These are phyloP conservation scores for Tricholauxania praeusta DNA, from an alignment of 2,888 invertebrate genomes.

Conservation along the genomic window DNA sequence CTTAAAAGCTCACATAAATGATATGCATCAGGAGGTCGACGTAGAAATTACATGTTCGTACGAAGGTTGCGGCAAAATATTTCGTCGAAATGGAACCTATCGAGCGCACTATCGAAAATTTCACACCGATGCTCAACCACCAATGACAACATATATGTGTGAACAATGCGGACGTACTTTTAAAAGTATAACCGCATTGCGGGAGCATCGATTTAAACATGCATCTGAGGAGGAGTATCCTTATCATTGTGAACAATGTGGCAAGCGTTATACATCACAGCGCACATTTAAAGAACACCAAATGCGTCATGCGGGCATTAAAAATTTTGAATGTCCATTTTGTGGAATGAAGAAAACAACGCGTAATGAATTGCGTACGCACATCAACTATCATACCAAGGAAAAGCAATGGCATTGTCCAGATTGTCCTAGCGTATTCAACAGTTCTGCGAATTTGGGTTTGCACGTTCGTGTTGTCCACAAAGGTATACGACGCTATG, in stretches of 20 bases:
- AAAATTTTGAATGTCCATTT: conserved; percentile 53
- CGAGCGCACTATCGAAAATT: conserved; percentile 48
- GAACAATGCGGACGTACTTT: conserved; percentile 53
- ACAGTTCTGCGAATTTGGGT: conserved; percentile 51
- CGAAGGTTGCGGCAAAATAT: conserved; percentile 49
- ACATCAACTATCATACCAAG: conserved; percentile 54
- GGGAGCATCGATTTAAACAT: conserved; percentile 52
- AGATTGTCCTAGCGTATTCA: conserved; percentile 50
- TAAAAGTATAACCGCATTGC: conserved; percentile 44
- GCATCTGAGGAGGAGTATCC: conserved; percentile 49
- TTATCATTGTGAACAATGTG: conserved; percentile 57
- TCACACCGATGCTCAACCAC: conserved; percentile 39
- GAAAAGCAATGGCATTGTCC: conserved; percentile 52
- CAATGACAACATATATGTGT: conserved; percentile 43
- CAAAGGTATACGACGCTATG: conserved; percentile 50
- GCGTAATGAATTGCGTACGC: conserved; percentile 48
- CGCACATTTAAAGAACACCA: conserved; percentile 54
- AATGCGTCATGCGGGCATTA: conserved; percentile 54
- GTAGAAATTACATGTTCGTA: conserved; percentile 48
- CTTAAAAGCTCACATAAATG: conserved; percentile 45
- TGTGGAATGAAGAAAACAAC: conserved; percentile 56
- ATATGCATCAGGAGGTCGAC: conserved; percentile 45
- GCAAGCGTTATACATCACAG: conserved; percentile 53
- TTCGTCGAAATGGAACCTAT: conserved; percentile 46
- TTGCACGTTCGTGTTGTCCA: conserved; percentile 55